Evolutionary conservation across 2,797 vertebrate genomes (phyloP).

Genomic region (Ispidina picta): DNA sequence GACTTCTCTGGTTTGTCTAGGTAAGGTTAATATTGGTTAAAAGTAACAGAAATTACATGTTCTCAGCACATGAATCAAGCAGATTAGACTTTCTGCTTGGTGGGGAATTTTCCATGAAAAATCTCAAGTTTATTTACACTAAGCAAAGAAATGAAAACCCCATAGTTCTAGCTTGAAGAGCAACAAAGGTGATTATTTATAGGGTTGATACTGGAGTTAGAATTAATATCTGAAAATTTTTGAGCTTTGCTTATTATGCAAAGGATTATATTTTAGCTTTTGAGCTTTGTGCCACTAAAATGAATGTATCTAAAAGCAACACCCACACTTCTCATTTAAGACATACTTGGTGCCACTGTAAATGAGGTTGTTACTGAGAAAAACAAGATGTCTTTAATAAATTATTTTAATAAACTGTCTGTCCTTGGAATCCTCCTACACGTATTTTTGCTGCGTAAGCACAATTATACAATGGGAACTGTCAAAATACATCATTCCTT

Average conservation of each 20-base stretch:
- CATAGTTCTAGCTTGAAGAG: not conserved
- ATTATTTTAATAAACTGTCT: not conserved
- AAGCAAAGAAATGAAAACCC: not conserved
- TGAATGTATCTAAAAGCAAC: not conserved
- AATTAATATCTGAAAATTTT: not conserved
- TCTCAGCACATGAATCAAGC: not conserved
- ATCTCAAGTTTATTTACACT: not conserved
- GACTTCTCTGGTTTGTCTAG: slow-evolving; percentile 94
- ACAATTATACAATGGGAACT: not conserved
- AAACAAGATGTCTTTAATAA: not conserved
- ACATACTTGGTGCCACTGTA: not conserved
- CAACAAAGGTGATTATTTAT: not conserved
- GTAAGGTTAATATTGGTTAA: slow-evolving; percentile 69
- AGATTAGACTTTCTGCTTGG: not conserved
- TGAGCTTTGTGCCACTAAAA: not conserved
- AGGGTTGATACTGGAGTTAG: not conserved
- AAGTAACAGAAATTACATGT: not conserved
- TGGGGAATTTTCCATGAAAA: not conserved
- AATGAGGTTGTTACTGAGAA: not conserved
- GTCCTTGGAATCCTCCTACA: not conserved
- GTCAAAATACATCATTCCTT: not conserved
- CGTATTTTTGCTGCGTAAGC: not conserved
- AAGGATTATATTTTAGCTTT: not conserved
- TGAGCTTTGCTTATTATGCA: not conserved
- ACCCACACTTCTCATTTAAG: not conserved